phyloP scores from a whole-genome alignment of 2,113 vertebrate species.

The Lagopus muta region DNA sequence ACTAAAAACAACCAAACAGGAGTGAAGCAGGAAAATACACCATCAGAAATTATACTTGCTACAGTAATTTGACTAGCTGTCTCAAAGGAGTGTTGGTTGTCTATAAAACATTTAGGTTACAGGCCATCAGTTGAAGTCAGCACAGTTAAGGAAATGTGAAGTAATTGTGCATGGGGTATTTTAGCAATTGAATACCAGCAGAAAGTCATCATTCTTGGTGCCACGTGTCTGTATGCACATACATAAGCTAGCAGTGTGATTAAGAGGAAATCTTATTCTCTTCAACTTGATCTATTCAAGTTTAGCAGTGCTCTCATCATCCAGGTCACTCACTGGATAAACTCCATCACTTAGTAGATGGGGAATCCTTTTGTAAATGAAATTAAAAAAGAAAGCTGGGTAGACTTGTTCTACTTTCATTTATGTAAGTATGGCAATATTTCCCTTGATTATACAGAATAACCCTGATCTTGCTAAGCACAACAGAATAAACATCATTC shows the following conservation, averaged over 20 bases:
- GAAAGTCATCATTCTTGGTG: background rate
- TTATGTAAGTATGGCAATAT: background rate
- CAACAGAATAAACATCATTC: background rate
- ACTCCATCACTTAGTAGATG: background rate
- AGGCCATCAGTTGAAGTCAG: background rate
- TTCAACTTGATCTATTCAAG: background rate
- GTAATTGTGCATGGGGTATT: background rate
- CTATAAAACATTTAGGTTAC: background rate
- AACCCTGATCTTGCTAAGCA: background rate
- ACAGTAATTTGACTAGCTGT: background rate
- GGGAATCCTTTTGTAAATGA: background rate
- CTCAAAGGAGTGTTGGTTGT: background rate
- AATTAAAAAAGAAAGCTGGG: background rate
- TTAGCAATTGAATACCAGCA: rapidly evolving
- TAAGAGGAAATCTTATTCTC: background rate
- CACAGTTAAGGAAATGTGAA: background rate
- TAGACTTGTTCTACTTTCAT: background rate
- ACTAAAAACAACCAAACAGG: background rate
- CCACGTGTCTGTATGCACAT: background rate
- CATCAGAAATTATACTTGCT: background rate
- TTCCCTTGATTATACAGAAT: background rate
- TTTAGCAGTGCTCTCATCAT: background rate
- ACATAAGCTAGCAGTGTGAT: background rate
- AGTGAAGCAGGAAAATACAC: background rate
- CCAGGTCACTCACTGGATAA: background rate